Conservation (phyloP, 2,113 vertebrate species). For the Pelmatolapia mariae region DNA sequence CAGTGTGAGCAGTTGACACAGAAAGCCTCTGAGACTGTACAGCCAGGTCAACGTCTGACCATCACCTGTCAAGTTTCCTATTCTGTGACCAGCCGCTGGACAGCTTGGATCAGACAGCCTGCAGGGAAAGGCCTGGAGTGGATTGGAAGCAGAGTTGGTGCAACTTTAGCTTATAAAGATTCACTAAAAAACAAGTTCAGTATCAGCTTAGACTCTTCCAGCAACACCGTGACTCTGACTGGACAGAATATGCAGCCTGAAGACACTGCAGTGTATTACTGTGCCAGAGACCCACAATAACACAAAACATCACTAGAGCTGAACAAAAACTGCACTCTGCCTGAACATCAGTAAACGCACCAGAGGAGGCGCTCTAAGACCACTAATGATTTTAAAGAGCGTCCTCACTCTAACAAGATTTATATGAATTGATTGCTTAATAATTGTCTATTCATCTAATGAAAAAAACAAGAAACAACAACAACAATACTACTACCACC, state of each 20-base stretch:
- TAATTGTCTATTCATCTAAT: neutral
- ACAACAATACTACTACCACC: neutral
- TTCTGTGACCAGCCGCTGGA: fast-evolving
- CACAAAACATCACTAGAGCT: neutral
- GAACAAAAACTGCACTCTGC: conserved; percentile 10
- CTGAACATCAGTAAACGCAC: neutral
- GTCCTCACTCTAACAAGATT: fast-evolving
- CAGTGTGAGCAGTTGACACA: neutral
- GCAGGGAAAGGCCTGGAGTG: neutral
- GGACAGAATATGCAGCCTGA: conserved; percentile 29
- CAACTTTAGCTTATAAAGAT: neutral
- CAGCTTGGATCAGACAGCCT: neutral
- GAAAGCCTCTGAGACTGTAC: neutral
- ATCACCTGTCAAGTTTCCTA: neutral
- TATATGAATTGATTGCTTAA: neutral
- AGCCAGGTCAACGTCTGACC: neutral
- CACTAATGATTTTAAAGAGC: neutral
- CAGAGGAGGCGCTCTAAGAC: neutral
- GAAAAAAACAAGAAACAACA: neutral
- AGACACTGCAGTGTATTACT: conserved; percentile 52
- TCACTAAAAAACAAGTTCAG: conserved; percentile 24
- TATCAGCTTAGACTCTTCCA: neutral
- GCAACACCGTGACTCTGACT: neutral
- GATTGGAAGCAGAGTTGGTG: conserved; percentile 15
- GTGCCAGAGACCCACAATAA: neutral